These are phyloP conservation scores for Beaufortia kweichowensis DNA, from an alignment of 2,113 vertebrate genomes.

Conservation along the genomic window DNA sequence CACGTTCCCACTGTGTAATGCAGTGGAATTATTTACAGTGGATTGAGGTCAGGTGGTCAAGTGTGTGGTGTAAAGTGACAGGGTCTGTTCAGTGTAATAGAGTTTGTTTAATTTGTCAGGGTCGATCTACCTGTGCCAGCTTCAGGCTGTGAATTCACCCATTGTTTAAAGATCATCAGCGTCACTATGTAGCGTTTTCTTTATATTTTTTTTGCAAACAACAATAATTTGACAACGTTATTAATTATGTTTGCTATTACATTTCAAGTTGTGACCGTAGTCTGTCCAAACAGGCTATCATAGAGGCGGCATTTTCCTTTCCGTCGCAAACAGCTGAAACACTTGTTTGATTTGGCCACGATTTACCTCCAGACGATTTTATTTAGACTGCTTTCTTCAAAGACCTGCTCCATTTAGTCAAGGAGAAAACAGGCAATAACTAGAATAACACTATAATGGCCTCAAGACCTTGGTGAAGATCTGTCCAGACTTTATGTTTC, in stretches of 20 bases:
- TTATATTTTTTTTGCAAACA: slow-evolving; percentile 1
- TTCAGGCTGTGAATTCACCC: slow-evolving; percentile 65
- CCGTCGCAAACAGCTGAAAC: slow-evolving; percentile 8
- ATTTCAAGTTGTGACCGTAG: slow-evolving; percentile 5
- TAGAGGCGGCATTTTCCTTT: slow-evolving; percentile 10
- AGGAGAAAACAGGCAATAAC: slow-evolving; percentile 35
- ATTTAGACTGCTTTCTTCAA: slow-evolving; percentile 53
- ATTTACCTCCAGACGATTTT: slow-evolving; percentile 30
- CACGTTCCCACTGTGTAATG: slow-evolving; percentile 7
- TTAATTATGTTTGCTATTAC: slow-evolving; percentile 1
- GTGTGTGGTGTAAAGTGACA: slow-evolving; percentile 58
- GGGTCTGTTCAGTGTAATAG: slow-evolving; percentile 66
- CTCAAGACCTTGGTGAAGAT: background rate
- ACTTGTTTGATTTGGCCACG: slow-evolving; percentile 48
- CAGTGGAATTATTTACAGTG: slow-evolving; percentile 59
- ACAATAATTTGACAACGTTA: background rate
- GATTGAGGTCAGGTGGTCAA: slow-evolving; percentile 41
- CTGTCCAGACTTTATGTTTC: too few relatives aligned
- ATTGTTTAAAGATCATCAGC: slow-evolving; percentile 69
- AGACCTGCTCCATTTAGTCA: slow-evolving; percentile 49
- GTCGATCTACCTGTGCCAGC: slow-evolving; percentile 49
- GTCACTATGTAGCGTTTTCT: background rate
- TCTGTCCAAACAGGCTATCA: background rate
- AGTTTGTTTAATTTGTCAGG: slow-evolving; percentile 77
- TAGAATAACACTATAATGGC: slow-evolving; percentile 35